Base-by-base conservation (phyloP, 2,888 invertebrate species). In the Oscheius sp. region DNA sequence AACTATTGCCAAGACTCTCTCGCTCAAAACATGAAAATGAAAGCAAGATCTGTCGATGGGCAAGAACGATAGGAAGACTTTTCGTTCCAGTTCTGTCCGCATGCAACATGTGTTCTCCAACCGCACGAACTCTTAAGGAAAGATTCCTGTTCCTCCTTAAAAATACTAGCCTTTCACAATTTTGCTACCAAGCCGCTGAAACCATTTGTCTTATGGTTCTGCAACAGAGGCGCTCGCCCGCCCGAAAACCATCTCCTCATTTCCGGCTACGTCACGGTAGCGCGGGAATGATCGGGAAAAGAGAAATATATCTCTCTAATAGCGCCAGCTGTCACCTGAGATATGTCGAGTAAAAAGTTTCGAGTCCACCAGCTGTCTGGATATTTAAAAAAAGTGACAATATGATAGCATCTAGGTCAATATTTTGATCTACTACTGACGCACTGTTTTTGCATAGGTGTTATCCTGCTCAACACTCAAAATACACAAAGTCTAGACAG, bases 61-160 rank as follows among this genome's bases (percentile, higher is more conserved):
- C 42, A 42, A 42, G 42, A 42, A 42, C 42, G 42, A 42, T 3
- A 42, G 42, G 59, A 66, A 48, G 66, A 51, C 68, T 55, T 68
- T 53, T 53, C 68, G 68, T 68, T 68, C 68, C 68, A 68, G 68
- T 68, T 68, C 55, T 55, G 53, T 42, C 47, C 63, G 47, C 35
- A 29, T 60, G 59, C 59, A 60, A 60, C 59, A 11, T 29, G 53
- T 29, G 53, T 29, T 53, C 29, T 50, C 63, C 63, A 50, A n/a
- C n/a, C 63, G 29, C 50, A 48, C 53, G 60, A 35, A 48, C n/a
- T 5, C 42, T 48, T 32, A 5, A 9, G 32, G 33, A 32, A 32
- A 63, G 13, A 55, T 68, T 68, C 68, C 68, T 55, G 68, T 68
- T 68, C 53, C 37, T 48, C 48, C 53, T 35, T 21, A 42, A 42